Base-by-base conservation (phyloP, 2,113 vertebrate genomes). In the Gallinago paraguaiae region DNA sequence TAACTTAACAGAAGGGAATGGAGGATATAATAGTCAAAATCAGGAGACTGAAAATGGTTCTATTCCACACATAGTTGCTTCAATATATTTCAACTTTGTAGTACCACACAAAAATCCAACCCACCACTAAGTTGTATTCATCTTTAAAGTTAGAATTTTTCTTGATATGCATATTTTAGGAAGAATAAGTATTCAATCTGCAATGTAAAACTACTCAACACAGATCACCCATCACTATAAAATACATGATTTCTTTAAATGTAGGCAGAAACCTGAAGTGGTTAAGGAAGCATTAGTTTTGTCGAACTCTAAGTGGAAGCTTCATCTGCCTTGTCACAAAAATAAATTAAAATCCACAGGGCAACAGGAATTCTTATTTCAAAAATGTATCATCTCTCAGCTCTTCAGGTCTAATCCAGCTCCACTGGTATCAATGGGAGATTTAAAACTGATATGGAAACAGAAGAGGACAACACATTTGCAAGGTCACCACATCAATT, bases 131-230 rank as follows among this genome's bases (percentile, higher is more conserved):
- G 19, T 25, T 82, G 33, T 24, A 96, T 83, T 88, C 59, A 68
- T 57, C 63, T 85, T 90, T 56, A 12, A 69, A 82, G n/a, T 43
- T n/a, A 61, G 41, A 90, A 85, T 96, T 94, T 84, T 84, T 91
- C 41, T 59, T 84, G 71, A 75, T 82, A 59, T 4, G 2, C n/a
- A 33, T 25, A 41, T 91, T 96, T 92, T 78, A 90, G 41, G 37
- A 95, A 95, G 20, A 79, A 70, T 22, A 91, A 84, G 46, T 63
- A 81, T 87, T 91, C 75, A 68, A 59, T 69, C 80, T 43, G 17
- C 72, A 82, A 39, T 15, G 25, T 39, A 82, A 46, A 70, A 67
- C 41, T 64, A 88, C 11, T 64, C 30, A 86, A 50, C 15, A 82
- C 15, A 77, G 15, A 43, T 10, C 41, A 90, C 24, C 37, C n/a